phyloP scores from a whole-genome alignment of 2,888 invertebrate species.

The Drosophila robusta region DNA sequence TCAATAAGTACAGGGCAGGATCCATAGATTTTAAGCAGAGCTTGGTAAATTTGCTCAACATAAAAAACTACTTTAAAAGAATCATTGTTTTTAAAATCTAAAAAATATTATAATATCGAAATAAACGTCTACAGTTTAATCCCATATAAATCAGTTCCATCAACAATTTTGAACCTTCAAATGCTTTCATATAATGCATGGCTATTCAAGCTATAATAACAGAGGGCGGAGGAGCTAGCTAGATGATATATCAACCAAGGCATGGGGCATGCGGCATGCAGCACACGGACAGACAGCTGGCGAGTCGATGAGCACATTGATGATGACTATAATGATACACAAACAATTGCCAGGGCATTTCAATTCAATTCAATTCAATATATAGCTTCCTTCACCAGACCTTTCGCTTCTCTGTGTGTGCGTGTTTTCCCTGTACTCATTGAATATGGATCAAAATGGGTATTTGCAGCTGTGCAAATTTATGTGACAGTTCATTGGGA shows the following conservation, averaged over 20 bases:
- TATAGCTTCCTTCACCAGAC: not conserved
- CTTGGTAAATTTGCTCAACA: too few relatives aligned
- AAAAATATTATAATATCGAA: not conserved
- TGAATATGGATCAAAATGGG: too few relatives aligned
- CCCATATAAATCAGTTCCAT: not conserved
- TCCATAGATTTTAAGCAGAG: too few relatives aligned
- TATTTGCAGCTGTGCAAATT: not conserved
- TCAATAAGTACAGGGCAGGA: too few relatives aligned
- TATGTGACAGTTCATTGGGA: slow-evolving; percentile 5
- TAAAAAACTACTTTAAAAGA: too few relatives aligned
- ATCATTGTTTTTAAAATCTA: too few relatives aligned
- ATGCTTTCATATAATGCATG: slow-evolving; percentile 13
- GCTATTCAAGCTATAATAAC: slow-evolving; percentile 31
- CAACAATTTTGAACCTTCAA: slow-evolving; percentile 14
- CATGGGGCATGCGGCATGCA: slow-evolving; percentile 22
- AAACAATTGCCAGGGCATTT: slow-evolving; percentile 74
- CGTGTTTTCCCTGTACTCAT: slow-evolving; percentile 5
- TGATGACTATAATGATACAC: slow-evolving; percentile 77
- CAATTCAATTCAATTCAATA: slow-evolving; percentile 62
- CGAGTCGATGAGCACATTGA: slow-evolving; percentile 53
- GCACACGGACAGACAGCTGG: slow-evolving; percentile 22
- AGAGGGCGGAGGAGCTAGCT: not conserved
- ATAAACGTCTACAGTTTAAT: too few relatives aligned
- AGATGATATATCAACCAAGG: slow-evolving; percentile 15
- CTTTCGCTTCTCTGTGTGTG: not conserved